Evolutionary conservation across 2,888 invertebrate genomes (phyloP).

Genomic region (Drosophila percnosoma): DNA sequence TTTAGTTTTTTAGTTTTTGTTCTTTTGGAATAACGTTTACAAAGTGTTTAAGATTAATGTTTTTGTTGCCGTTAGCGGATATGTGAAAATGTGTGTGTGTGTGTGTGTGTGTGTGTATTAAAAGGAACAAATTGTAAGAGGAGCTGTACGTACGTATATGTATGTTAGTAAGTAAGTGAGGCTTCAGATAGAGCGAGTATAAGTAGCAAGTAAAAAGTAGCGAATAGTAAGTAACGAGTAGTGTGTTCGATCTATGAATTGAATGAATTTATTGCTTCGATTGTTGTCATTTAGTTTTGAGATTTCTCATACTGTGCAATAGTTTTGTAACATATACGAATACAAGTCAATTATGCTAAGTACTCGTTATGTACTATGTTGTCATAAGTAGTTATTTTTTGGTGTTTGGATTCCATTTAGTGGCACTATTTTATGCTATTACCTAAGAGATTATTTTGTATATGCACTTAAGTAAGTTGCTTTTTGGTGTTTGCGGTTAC

Average conservation of each 20-base stretch:
- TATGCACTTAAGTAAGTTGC: conserved; percentile 18
- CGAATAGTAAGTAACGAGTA: conserved; percentile 13
- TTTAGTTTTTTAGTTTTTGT: background rate
- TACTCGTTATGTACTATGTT: conserved; percentile 18
- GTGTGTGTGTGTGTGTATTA: conserved; percentile 12
- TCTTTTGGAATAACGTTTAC: conserved; percentile 15
- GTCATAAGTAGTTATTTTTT: conserved; percentile 18
- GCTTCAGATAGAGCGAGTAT: conserved; percentile 7
- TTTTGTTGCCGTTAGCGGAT: conserved; percentile 53
- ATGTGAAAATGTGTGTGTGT: conserved; percentile 45
- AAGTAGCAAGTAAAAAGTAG: conserved; percentile 12
- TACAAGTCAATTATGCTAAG: conserved; percentile 17
- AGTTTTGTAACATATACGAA: conserved; percentile 27
- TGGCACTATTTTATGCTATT: conserved; percentile 34
- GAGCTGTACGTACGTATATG: background rate
- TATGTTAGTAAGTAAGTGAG: background rate
- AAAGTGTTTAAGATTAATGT: conserved; percentile 13
- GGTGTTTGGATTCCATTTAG: conserved; percentile 6
- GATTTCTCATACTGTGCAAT: conserved; percentile 5
- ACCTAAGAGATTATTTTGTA: conserved; percentile 41
- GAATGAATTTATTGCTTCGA: conserved; percentile 19
- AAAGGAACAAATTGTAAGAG: conserved; percentile 5
- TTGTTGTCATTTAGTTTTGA: conserved; percentile 23
- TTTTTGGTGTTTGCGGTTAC: conserved; percentile 59
- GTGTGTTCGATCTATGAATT: conserved; percentile 12